Conservation (phyloP, 2,797 vertebrate species). For the Macroramphosus scolopax region DNA sequence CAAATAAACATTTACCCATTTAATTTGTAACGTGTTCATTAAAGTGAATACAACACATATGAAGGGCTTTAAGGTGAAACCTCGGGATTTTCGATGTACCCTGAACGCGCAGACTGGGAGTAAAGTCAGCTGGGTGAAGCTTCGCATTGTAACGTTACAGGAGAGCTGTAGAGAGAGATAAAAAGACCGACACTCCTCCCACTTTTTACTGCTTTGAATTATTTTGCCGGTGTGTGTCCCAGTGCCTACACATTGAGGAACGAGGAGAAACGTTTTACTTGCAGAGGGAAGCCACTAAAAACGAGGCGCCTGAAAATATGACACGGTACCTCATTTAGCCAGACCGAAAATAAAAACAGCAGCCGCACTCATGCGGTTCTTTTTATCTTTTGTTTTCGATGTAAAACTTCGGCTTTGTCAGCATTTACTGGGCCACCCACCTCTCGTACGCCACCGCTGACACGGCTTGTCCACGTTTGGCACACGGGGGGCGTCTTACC, state of each 20-base stretch:
- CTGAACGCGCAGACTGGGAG: conserved; percentile 24
- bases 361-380: conserved; percentile 10
- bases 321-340: conserved; percentile 1
- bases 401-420: conserved; percentile 47
- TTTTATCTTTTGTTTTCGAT: conserved; percentile 31
- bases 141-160: conserved; percentile 21
- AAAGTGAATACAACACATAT: background rate
- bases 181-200: conserved; percentile 56
- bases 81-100: background rate
- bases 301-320: no score
- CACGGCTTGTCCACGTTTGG: conserved; percentile 15
- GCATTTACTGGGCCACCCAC: conserved; percentile 34
- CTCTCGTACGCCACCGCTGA: conserved; percentile 19
- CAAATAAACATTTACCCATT: no score
- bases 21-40: no score
- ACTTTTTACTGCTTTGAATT: conserved; percentile 32
- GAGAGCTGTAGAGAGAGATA: conserved; percentile 42
- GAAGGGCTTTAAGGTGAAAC: background rate
- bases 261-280: conserved; percentile 4
- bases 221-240: conserved; percentile 7
- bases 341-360: background rate
- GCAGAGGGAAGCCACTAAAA: background rate
- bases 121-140: conserved; percentile 50
- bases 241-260: no score
- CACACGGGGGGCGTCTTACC: background rate